These are phyloP conservation scores for Pseudobourletiella spinata DNA, from an alignment of 1,140 invertebrate species.

Conservation along the genomic window DNA sequence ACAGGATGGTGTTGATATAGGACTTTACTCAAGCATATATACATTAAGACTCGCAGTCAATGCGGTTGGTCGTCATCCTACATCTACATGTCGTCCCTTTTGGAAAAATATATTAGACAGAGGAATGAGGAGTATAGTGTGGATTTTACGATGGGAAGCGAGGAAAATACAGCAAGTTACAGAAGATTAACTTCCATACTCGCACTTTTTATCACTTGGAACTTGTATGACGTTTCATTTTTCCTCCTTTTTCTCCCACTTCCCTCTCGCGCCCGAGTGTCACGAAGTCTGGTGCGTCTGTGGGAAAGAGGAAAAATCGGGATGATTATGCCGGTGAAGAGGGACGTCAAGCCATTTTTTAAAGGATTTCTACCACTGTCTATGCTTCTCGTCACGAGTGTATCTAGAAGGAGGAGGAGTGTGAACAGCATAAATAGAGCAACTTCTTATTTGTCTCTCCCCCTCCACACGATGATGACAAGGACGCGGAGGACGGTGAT, in stretches of 20 bases:
- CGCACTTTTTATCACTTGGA: slow-evolving; percentile 28
- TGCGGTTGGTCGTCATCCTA: too few relatives aligned
- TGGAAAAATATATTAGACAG: neutral
- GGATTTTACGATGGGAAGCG: neutral
- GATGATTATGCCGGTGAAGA: slow-evolving; percentile 32
- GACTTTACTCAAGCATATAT: neutral
- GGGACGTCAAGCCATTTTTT: slow-evolving; percentile 32
- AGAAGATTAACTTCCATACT: neutral
- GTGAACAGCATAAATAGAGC: neutral
- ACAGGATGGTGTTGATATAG: neutral
- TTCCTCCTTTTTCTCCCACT: slow-evolving; percentile 14
- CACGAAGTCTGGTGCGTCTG: slow-evolving; percentile 22
- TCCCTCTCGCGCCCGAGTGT: slow-evolving; percentile 13
- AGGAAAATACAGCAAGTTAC: neutral
- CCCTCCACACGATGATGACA: neutral
- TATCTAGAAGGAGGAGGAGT: neutral
- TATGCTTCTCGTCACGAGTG: neutral
- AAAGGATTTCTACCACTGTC: slow-evolving; percentile 23
- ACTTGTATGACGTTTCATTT: slow-evolving; percentile 28
- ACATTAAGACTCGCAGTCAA: too few relatives aligned
- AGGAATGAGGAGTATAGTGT: neutral
- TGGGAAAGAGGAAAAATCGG: slow-evolving; percentile 31
- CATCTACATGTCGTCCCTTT: too few relatives aligned
- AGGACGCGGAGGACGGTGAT: too few relatives aligned
- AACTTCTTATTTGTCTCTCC: slow-evolving; percentile 2